Evolutionary conservation across 1,140 invertebrate genomes (phyloP), one percentile per base, ranked within the genome.

Genomic region (Drosophila pseudoananassae): DNA sequence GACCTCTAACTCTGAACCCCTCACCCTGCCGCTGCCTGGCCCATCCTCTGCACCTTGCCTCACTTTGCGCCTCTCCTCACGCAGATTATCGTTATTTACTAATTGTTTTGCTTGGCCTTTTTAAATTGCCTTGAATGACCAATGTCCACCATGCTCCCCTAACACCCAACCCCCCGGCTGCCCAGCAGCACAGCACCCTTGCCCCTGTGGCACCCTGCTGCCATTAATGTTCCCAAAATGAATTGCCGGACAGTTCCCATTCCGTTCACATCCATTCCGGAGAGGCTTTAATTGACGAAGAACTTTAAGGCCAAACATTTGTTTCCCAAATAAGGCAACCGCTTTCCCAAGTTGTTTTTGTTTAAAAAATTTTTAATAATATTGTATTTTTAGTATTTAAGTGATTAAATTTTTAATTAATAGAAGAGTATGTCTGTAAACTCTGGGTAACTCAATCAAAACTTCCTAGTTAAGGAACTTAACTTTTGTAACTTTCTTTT

Each of bases 221-320:
- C 70, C 70, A 73, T 73, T 72, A 73, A 73, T 76, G 72, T 68
- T 69, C 63, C 73, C 55, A 77, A 76, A 76, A 76, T 76, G 64
- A 76, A 76, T 76, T 59, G 60, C 61, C 73, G 23, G 72, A 49
- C 61, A 53, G 61, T 45, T 17, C 60, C 56, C 40, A 15, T 43
- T 33, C 17, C 46, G 46, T n/a, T 8, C 52, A 29, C 52, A 46
- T 36, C 29, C 20, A 46, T 23, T 17, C 20, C 1, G 17, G 9
- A 25, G n/a, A 25, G 56, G 46, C 43, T 46, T 46, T 46, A 46
- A 46, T 10, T 20, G 43, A 3, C 1, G 43, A 6, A 17, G 4
- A 23, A 46, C 43, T 17, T 46, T 10, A 17, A 17, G 31, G 4
- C 12, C 38, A n/a, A n/a, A 9, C 7, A 33, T 33, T 33, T 8